Percentiles rank a stretch among this genome's conserved stretches.
phyloP scores from a whole-genome alignment of 2,113 vertebrate species.

The Gnathonemus longibarbis region DNA sequence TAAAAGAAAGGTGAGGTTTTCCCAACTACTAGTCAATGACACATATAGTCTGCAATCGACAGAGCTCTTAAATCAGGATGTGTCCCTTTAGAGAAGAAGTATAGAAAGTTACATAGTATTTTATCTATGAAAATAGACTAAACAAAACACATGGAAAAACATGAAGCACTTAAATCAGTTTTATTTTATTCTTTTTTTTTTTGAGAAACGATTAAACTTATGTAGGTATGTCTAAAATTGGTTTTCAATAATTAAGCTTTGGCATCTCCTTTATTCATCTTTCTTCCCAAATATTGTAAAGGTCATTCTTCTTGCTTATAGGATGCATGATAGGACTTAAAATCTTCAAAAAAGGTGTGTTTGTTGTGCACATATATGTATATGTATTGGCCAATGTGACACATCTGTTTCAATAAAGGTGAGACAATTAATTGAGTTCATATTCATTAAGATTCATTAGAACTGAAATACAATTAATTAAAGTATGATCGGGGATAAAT shows the following conservation, averaged over 20 bases:
- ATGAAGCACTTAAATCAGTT: not conserved
- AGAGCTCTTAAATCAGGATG: not conserved
- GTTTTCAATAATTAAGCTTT: not conserved
- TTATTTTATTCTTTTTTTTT: not conserved
- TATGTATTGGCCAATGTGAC: slow-evolving; percentile 2
- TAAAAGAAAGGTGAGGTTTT: not conserved
- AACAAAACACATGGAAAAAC: not conserved
- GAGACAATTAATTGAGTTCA: not conserved
- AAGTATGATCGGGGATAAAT: not conserved
- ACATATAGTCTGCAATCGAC: not conserved
- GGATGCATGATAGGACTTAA: not conserved
- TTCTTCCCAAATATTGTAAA: not conserved
- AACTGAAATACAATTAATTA: not conserved
- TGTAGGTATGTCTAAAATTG: not conserved
- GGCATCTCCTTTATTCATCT: not conserved
- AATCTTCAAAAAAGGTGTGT: not conserved
- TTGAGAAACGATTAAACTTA: not conserved
- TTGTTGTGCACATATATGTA: not conserved
- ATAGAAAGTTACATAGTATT: not conserved
- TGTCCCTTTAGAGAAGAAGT: not conserved
- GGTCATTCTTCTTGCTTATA: not conserved
- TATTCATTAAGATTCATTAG: not conserved
- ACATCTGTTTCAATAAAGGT: not conserved
- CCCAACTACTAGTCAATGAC: not conserved
- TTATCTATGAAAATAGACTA: not conserved